These are phyloP conservation scores for Eueides isabella DNA, from an alignment of 1,140 invertebrate genomes.

Conservation along the genomic window DNA sequence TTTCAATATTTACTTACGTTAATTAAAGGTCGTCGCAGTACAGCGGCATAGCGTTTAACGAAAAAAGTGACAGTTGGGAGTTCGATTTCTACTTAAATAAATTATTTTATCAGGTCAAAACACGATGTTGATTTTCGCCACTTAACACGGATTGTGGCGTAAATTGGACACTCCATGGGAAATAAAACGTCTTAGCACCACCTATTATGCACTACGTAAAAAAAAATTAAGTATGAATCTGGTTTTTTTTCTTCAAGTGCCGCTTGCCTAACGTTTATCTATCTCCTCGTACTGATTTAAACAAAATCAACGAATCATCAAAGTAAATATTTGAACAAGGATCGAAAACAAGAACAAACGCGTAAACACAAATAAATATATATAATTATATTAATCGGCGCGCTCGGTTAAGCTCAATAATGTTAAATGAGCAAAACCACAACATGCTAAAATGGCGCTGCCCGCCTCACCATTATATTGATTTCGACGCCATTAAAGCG, in stretches of 20 bases:
- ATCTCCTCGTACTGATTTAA: neutral
- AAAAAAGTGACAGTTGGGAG: no score
- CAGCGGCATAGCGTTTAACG: no score
- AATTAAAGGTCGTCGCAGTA: no score
- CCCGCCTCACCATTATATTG: constrained; percentile 79
- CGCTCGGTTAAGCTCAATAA: constrained; percentile 69
- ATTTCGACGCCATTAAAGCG: constrained; percentile 81
- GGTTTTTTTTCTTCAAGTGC: neutral
- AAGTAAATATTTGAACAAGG: constrained; percentile 24
- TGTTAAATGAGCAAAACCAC: constrained; percentile 80
- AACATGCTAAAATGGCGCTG: constrained; percentile 77
- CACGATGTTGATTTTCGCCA: no score
- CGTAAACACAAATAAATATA: constrained; percentile 33
- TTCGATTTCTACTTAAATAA: no score
- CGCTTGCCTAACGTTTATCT: neutral
- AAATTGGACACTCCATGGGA: no score
- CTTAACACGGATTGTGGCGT: no score
- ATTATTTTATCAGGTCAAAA: no score
- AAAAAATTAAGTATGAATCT: no score
- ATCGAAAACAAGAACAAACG: constrained; percentile 36
- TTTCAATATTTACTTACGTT: no score
- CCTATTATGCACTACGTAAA: no score
- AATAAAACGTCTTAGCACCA: no score
- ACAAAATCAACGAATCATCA: neutral
- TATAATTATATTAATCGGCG: constrained; percentile 63